Conservation (phyloP, 2,113 vertebrate genomes). For the Muntiacus reevesi region DNA sequence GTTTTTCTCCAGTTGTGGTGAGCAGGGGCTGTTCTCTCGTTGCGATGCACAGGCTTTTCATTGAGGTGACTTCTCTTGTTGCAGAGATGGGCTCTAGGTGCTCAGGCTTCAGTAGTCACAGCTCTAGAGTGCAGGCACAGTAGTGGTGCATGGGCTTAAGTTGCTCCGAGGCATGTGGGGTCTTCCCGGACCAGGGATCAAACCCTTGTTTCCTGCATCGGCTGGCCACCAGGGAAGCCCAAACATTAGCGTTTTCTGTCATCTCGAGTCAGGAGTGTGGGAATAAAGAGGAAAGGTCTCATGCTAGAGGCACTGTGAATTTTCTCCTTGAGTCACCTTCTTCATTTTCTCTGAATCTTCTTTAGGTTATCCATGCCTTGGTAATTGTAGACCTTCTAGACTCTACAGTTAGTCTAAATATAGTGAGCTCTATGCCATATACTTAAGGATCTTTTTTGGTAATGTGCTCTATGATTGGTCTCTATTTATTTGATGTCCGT, state of each 20-base stretch:
- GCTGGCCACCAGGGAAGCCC: not conserved
- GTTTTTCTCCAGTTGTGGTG: not conserved
- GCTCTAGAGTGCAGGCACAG: not conserved
- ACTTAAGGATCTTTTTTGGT: constrained; percentile 6
- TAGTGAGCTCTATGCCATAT: not conserved
- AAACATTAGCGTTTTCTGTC: not conserved
- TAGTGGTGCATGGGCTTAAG: not conserved
- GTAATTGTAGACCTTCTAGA: not conserved
- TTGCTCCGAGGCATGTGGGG: not conserved
- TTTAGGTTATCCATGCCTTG: not conserved
- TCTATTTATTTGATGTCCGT: not conserved
- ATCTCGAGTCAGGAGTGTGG: not conserved
- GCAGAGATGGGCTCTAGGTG: not conserved
- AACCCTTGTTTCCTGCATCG: not conserved
- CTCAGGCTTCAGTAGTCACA: not conserved
- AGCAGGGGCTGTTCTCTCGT: not conserved
- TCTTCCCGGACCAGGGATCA: not conserved
- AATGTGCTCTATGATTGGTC: not conserved
- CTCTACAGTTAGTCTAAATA: not conserved
- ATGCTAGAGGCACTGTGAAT: not conserved
- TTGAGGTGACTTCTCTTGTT: not conserved
- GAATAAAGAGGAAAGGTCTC: not conserved
- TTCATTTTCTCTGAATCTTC: not conserved
- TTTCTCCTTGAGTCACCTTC: not conserved
- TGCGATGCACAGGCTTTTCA: not conserved